Conservation (phyloP, 2,113 vertebrate genomes). For the Tachysurus fulvidraco region DNA sequence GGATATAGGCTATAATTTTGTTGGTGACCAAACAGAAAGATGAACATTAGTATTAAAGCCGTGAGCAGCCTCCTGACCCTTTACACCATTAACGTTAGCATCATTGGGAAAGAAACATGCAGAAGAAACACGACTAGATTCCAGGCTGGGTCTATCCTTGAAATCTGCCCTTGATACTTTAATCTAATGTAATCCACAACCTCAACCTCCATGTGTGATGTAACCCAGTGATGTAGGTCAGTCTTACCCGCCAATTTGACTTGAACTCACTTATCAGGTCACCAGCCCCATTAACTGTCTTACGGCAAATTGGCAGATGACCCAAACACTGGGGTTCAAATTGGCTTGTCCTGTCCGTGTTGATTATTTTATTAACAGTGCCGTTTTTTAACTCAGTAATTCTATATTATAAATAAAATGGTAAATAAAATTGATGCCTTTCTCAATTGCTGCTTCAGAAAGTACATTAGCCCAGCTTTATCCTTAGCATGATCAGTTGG, state of each 20-base stretch:
- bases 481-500: neutral
- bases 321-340: neutral
- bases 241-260: conserved; percentile 53
- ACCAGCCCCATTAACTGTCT: neutral
- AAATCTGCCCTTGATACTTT: conserved; percentile 48
- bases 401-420: neutral
- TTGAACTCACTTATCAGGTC: conserved; percentile 16
- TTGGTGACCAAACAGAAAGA: neutral
- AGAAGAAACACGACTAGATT: neutral
- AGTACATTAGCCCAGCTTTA: neutral
- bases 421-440: neutral
- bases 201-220: conserved; percentile 60
- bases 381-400: neutral
- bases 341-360: neutral
- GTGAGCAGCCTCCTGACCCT: conserved; percentile 1
- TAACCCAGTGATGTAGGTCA: conserved; percentile 69
- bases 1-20: neutral
- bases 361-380: neutral
- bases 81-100: neutral
- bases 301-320: neutral
- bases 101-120: neutral
- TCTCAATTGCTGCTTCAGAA: neutral
- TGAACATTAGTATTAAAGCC: neutral
- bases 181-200: conserved; percentile 52
- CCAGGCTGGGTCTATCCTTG: neutral